These are phyloP conservation scores for Trichonephila clavipes DNA, from an alignment of 1,140 invertebrate genomes.

Conservation along the genomic window DNA sequence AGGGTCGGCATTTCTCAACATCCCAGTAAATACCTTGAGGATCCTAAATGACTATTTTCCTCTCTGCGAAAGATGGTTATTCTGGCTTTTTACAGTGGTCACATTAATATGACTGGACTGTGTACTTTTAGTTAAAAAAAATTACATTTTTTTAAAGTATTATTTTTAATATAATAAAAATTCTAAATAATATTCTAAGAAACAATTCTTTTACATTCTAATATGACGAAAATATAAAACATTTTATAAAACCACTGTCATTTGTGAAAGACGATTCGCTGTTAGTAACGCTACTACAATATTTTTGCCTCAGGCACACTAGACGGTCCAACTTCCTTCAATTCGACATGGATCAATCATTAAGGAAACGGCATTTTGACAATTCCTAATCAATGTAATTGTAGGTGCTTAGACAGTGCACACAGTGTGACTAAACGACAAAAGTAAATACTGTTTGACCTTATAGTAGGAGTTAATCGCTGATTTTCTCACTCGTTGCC, in stretches of 20 bases:
- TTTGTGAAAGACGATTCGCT: not conserved
- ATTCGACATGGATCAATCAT: slow-evolving; percentile 30
- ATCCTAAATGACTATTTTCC: too few relatives aligned
- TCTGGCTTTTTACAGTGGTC: too few relatives aligned
- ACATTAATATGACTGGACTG: too few relatives aligned
- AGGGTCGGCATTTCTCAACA: too few relatives aligned
- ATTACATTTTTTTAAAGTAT: too few relatives aligned
- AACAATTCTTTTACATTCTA: too few relatives aligned
- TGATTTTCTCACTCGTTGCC: not conserved
- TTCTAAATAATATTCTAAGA: too few relatives aligned
- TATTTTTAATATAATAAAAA: too few relatives aligned
- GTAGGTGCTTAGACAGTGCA: not conserved
- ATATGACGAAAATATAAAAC: too few relatives aligned
- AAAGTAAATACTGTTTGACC: not conserved
- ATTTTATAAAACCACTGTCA: not conserved
- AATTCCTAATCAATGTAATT: slow-evolving; percentile 24
- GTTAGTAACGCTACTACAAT: not conserved
- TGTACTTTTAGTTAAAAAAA: too few relatives aligned
- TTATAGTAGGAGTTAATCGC: not conserved
- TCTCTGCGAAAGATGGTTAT: too few relatives aligned
- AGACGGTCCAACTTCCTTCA: slow-evolving; percentile 21
- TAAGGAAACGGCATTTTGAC: not conserved
- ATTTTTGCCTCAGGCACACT: not conserved
- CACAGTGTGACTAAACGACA: not conserved
- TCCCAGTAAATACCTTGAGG: too few relatives aligned